Evolutionary conservation across 2,113 vertebrate genomes (phyloP).

Genomic region (Genyomyrus donnyi): DNA sequence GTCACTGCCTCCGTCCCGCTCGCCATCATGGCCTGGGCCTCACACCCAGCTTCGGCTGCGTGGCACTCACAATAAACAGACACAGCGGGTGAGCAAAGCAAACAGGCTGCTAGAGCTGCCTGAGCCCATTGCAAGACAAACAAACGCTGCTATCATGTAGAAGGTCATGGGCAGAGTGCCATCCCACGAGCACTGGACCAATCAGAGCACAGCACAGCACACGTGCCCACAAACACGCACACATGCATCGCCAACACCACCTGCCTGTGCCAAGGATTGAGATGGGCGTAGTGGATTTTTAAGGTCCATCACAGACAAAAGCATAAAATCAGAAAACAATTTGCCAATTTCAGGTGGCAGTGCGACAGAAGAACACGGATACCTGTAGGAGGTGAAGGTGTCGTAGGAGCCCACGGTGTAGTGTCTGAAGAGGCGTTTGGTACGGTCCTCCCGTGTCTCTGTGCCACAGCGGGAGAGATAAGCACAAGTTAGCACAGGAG

Average conservation of each 20-base stretch:
- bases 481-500: background rate
- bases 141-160: background rate
- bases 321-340: background rate
- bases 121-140: background rate
- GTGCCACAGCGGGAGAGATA: slow-evolving; percentile 28
- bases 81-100: background rate
- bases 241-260: background rate
- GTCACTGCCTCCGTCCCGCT: background rate
- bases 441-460: slow-evolving; percentile 81
- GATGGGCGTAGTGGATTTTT: background rate
- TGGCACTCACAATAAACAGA: background rate
- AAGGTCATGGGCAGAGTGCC: background rate
- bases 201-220: background rate
- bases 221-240: background rate
- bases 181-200: background rate
- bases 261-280: background rate
- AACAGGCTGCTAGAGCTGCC: background rate
- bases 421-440: slow-evolving; percentile 81
- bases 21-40: background rate
- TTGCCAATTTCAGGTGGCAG: background rate
- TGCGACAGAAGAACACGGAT: background rate
- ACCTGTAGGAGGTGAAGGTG: slow-evolving; percentile 82
- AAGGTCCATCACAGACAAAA: background rate
- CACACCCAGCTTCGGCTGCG: background rate
- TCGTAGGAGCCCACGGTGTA: slow-evolving; percentile 84